Conservation (phyloP, 2,797 vertebrate genomes). For the Rhinatrema bivittatum region DNA sequence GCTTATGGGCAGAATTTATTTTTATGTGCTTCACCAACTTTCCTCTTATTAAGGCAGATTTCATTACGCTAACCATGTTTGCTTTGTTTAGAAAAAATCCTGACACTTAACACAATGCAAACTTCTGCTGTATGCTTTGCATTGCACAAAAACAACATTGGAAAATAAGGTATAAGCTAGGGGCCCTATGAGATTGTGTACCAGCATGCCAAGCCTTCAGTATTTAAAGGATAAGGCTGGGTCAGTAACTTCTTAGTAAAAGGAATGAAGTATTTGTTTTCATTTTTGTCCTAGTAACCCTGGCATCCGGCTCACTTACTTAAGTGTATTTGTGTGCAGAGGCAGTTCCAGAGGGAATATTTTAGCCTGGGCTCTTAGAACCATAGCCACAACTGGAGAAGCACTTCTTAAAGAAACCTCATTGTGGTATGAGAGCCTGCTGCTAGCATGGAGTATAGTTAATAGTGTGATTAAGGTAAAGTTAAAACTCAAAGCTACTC, state of each 20-base stretch:
- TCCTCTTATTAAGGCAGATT: slow-evolving; percentile 53
- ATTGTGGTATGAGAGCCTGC: slow-evolving; percentile 8
- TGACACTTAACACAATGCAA: slow-evolving; percentile 33
- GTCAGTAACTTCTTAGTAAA: slow-evolving; percentile 39
- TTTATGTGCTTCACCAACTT: too few species aligned
- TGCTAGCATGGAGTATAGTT: not conserved
- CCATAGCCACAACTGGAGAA: slow-evolving; percentile 33
- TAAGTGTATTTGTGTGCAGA: slow-evolving; percentile 47
- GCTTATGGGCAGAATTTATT: too few species aligned
- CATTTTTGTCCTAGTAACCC: slow-evolving; percentile 48
- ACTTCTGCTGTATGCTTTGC: slow-evolving; percentile 22
- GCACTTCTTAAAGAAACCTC: slow-evolving; percentile 36
- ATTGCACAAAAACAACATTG: slow-evolving; percentile 39
- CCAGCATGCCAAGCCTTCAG: slow-evolving; percentile 29
- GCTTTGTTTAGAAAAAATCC: slow-evolving; percentile 26
- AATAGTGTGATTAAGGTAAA: slow-evolving; percentile 3
- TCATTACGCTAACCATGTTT: slow-evolving; percentile 44
- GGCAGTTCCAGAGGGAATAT: slow-evolving; percentile 42
- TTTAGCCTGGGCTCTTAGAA: slow-evolving; percentile 39
- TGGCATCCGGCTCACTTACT: slow-evolving; percentile 46
- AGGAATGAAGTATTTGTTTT: slow-evolving; percentile 27
- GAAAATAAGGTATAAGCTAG: slow-evolving; percentile 37
- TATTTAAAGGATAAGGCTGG: too few species aligned
- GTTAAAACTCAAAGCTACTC: slow-evolving; percentile 4
- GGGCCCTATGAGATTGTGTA: slow-evolving; percentile 35